These are phyloP conservation scores for Mus musculus DNA, from an alignment of 2,113 vertebrate genomes.

Conservation along the genomic window DNA sequence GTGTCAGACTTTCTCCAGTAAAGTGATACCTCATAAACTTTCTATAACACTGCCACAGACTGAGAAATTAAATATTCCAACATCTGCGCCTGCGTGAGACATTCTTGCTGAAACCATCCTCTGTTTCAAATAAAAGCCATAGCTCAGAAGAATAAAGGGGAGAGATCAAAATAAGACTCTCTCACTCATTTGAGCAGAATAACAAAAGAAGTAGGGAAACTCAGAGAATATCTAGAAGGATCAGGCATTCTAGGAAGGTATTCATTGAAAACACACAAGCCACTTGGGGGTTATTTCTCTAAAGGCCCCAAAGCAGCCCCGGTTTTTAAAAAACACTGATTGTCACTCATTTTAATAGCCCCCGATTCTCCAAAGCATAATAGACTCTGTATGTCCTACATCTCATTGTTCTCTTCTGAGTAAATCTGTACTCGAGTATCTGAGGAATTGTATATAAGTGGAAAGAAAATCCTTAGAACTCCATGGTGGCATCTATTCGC, in stretches of 20 bases:
- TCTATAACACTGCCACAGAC: neutral
- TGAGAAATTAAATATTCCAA: neutral
- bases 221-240: neutral
- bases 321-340: neutral
- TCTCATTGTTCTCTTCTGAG: neutral
- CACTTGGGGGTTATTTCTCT: rapidly evolving
- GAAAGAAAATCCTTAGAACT: neutral
- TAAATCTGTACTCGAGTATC: neutral
- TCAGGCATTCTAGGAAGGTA: neutral
- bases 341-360: neutral
- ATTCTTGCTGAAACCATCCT: neutral
- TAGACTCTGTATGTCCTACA: neutral
- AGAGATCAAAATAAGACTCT: neutral
- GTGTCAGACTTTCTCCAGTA: neutral
- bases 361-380: neutral
- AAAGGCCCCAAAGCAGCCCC: neutral
- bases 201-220: neutral
- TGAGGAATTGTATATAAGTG: neutral
- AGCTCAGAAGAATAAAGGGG: neutral
- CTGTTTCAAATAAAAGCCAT: neutral
- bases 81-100: neutral
- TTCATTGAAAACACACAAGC: neutral
- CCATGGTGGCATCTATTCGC: neutral
- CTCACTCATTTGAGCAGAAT: neutral
- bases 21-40: neutral